Percentiles rank a stretch among this genome's conserved stretches.
Conservation (phyloP, 2,113 vertebrate genomes). For the Vulpes lagopus region DNA sequence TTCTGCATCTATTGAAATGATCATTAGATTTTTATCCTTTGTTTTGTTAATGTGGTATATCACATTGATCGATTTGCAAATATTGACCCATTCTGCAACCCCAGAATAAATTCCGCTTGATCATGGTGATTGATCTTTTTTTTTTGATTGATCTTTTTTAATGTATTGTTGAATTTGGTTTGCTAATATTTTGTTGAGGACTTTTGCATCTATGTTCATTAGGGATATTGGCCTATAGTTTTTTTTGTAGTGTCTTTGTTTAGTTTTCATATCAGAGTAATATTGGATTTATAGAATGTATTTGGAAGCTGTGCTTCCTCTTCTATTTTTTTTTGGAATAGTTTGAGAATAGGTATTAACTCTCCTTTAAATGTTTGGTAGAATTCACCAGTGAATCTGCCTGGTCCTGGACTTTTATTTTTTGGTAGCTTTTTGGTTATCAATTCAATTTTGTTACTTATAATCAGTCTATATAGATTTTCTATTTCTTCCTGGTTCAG, state of each 20-base stretch:
- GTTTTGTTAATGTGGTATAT: neutral
- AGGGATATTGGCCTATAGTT: neutral
- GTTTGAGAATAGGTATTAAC: neutral
- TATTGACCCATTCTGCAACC: neutral
- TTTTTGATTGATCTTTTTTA: neutral
- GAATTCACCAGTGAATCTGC: neutral
- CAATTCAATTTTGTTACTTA: neutral
- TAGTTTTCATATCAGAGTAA: neutral
- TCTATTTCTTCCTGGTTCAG: neutral
- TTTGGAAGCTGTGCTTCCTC: neutral
- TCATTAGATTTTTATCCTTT: neutral
- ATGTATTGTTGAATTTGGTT: neutral
- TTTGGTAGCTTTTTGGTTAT: neutral
- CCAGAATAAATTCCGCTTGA: neutral
- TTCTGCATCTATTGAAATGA: neutral
- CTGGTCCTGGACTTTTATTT: neutral
- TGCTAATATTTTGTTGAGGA: neutral
- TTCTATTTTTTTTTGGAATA: neutral
- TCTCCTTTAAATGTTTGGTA: neutral
- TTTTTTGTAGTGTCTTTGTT: neutral
- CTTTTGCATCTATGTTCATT: neutral
- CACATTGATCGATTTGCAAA: neutral
- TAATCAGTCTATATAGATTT: neutral
- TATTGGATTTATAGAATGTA: neutral
- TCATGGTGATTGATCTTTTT: neutral